These are phyloP conservation scores for Myodes glareolus DNA, from an alignment of 2,113 vertebrate genomes.

Conservation along the genomic window DNA sequence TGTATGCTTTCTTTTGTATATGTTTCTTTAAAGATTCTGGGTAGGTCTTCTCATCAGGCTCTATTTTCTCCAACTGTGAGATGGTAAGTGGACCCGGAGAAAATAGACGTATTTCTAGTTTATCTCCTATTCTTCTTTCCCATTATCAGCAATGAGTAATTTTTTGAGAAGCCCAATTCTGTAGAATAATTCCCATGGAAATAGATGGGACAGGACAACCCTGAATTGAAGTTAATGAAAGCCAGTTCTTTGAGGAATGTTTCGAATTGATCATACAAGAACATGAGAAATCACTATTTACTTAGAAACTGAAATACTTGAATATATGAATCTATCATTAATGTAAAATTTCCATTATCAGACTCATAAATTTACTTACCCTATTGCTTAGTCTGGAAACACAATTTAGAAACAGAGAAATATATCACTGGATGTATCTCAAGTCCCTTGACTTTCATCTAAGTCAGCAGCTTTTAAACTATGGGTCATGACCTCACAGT, in stretches of 20 bases:
- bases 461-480: neutral
- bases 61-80: neutral
- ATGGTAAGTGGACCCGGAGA: neutral
- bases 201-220: neutral
- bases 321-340: neutral
- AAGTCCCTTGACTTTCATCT: neutral
- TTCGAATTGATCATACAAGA: constrained; percentile 41
- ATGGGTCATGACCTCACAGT: neutral
- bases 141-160: neutral
- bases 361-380: neutral
- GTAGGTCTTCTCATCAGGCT: neutral
- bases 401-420: constrained; percentile 38
- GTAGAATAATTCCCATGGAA: constrained; percentile 5
- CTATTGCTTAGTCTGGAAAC: neutral
- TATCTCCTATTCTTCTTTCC: neutral
- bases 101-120: neutral
- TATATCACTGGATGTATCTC: constrained; percentile 54
- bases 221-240: constrained; percentile 41
- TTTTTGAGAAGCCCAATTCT: neutral
- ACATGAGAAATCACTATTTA: constrained; percentile 10
- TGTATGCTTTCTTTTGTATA: neutral
- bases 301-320: constrained; percentile 31
- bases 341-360: constrained; percentile 22
- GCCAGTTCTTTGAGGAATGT: neutral
- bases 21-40: neutral